These are phyloP conservation scores for Himantopus leucocephalus DNA, from an alignment of 2,113 vertebrate species.

Conservation along the genomic window DNA sequence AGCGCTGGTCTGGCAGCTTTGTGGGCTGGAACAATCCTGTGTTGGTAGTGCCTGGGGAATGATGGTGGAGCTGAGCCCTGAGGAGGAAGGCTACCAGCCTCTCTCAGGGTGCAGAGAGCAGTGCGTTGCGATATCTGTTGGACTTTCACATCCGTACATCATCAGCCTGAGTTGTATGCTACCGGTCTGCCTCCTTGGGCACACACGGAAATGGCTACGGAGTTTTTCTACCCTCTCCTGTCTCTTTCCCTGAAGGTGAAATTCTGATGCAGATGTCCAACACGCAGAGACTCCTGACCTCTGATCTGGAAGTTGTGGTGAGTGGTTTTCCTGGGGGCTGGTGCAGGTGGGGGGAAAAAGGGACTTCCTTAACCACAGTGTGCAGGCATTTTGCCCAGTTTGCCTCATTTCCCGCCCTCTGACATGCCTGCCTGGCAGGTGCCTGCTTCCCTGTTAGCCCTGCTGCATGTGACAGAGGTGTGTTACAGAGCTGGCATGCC, in stretches of 20 bases:
- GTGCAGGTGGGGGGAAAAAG: not conserved
- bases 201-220: not conserved
- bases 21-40: fast-evolving
- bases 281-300: constrained; percentile 82
- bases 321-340: constrained; percentile 25
- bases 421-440: not conserved
- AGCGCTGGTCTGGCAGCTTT: fast-evolving
- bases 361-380: not conserved
- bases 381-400: not conserved
- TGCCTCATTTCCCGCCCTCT: not conserved
- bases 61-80: not conserved
- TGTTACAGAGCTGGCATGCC: not conserved
- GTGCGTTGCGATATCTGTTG: not conserved
- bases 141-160: not conserved
- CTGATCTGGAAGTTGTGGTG: constrained; percentile 87
- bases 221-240: not conserved
- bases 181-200: not conserved
- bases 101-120: not conserved
- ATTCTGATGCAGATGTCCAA: constrained; percentile 89
- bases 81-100: not conserved
- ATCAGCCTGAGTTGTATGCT: not conserved
- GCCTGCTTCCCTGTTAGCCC: not conserved
- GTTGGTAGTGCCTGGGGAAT: not conserved
- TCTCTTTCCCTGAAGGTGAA: constrained; percentile 77
- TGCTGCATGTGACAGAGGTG: not conserved